A percentile compares a stretch with the other conserved stretches of the same genome.
These are phyloP conservation scores for Rhinolophus sinicus DNA, from an alignment of 2,113 vertebrate species.

Conservation along the genomic window DNA sequence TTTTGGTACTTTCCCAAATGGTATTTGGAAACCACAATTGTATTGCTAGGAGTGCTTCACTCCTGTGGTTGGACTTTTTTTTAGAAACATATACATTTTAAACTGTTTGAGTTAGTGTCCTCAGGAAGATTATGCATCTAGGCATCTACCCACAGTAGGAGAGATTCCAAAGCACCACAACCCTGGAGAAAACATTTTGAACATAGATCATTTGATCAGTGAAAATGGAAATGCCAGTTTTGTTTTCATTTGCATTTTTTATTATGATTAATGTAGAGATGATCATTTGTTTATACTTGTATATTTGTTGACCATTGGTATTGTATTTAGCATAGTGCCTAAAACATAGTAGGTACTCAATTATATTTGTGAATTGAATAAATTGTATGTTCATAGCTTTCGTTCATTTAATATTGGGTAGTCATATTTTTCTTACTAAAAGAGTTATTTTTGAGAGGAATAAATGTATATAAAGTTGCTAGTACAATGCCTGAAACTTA, in stretches of 20 bases:
- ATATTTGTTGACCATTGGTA: neutral
- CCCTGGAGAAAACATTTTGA: neutral
- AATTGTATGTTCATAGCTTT: neutral
- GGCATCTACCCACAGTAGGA: neutral
- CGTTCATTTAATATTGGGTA: neutral
- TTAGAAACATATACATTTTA: neutral
- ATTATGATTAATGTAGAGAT: neutral
- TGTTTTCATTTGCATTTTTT: neutral
- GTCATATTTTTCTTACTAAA: slow-evolving; percentile 29
- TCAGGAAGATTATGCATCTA: neutral
- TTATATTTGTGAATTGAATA: neutral
- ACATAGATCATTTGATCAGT: neutral
- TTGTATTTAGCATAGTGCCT: neutral
- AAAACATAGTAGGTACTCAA: slow-evolving; percentile 1
- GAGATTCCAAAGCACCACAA: neutral
- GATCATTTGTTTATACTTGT: neutral
- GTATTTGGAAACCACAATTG: neutral
- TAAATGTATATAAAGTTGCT: neutral
- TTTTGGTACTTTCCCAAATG: neutral
- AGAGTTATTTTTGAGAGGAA: slow-evolving; percentile 9
- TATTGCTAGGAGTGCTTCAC: neutral
- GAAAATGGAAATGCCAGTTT: neutral
- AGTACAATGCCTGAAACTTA: neutral
- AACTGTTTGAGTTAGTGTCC: neutral
- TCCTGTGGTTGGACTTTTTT: neutral